Evolutionary conservation across 2,797 vertebrate genomes (phyloP).

Genomic region (Halcyon smyrnensis): DNA sequence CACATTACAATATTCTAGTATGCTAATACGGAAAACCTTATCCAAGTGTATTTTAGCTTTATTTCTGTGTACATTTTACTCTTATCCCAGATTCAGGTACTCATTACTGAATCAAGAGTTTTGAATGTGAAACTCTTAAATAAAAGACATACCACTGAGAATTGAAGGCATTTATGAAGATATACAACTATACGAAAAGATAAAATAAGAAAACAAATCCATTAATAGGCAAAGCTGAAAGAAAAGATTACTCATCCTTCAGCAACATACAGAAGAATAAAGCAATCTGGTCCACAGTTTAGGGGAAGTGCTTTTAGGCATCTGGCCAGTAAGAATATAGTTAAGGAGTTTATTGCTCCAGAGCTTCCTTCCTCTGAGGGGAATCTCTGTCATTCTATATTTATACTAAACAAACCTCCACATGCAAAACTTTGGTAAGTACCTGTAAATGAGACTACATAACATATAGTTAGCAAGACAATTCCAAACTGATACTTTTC

Average conservation of each 20-base stretch:
- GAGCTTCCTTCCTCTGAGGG: background rate
- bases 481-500: background rate
- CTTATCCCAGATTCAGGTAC: background rate
- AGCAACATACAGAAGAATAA: background rate
- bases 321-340: background rate
- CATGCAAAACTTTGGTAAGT: background rate
- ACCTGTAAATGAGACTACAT: background rate
- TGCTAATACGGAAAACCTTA: background rate
- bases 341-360: background rate
- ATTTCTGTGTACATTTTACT: background rate
- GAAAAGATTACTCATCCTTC: constrained; percentile 12
- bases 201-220: background rate
- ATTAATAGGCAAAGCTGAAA: background rate
- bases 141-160: background rate
- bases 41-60: background rate
- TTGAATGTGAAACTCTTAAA: background rate
- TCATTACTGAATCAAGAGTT: background rate
- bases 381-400: background rate
- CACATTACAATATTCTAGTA: background rate
- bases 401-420: background rate
- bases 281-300: background rate
- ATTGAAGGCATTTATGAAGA: background rate
- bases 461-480: background rate
- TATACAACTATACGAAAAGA: background rate
- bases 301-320: background rate